phyloP scores from a whole-genome alignment of 2,113 vertebrate species.

The Pangasianodon hypophthalmus region DNA sequence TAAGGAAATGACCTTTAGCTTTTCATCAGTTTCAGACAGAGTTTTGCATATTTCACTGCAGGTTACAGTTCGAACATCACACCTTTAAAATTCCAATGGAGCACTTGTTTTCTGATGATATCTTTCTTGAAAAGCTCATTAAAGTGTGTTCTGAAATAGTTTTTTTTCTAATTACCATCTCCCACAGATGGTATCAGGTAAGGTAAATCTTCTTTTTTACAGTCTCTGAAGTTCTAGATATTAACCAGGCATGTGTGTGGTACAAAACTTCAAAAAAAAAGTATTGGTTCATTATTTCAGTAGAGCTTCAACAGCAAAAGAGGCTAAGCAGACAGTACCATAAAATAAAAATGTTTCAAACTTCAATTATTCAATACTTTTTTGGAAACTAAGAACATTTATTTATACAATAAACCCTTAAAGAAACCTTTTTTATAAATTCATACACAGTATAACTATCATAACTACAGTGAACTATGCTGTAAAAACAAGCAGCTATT shows the following conservation, averaged over 20 bases:
- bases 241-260: not conserved
- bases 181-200: not conserved
- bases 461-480: not conserved
- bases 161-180: not conserved
- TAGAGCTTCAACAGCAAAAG: too few species aligned
- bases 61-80: not conserved
- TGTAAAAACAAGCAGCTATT: not conserved
- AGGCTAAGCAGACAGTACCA: not conserved
- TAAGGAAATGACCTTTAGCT: slow-evolving; percentile 21
- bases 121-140: not conserved
- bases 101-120: not conserved
- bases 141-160: not conserved
- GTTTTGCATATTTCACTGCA: slow-evolving; percentile 18
- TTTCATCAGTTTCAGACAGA: slow-evolving; percentile 1
- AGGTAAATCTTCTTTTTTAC: not conserved
- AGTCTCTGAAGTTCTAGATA: not conserved
- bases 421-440: not conserved
- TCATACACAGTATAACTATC: not conserved
- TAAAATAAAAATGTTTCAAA: not conserved
- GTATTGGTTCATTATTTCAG: not conserved
- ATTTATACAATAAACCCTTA: not conserved
- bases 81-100: not conserved
- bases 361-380: not conserved
- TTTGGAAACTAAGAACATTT: not conserved
- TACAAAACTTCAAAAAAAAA: not conserved